These are phyloP conservation scores for Drosophila prostipennis DNA, from an alignment of 2,888 invertebrate genomes.

Conservation along the genomic window DNA sequence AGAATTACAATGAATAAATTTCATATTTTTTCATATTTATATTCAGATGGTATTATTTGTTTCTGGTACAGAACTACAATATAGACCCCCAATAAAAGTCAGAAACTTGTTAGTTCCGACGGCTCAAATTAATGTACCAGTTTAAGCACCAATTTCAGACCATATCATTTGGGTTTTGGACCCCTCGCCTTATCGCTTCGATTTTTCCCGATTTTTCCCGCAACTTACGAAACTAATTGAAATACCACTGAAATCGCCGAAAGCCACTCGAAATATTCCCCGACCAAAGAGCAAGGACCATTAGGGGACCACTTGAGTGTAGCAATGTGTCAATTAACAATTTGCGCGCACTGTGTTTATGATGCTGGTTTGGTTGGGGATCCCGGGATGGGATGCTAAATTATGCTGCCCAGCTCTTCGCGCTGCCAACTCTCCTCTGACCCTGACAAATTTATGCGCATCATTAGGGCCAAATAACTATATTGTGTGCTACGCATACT, in stretches of 20 bases:
- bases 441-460: slow-evolving; percentile 42
- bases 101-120: background rate
- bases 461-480: slow-evolving; percentile 36
- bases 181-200: background rate
- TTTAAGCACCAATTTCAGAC: background rate
- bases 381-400: slow-evolving; percentile 11
- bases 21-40: no score
- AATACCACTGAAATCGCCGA: slow-evolving; percentile 10
- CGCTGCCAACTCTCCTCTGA: slow-evolving; percentile 12
- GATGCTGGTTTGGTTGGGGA: slow-evolving; percentile 35
- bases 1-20: no score
- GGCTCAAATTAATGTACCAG: slow-evolving; percentile 13
- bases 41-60: no score
- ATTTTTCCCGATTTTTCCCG: slow-evolving; percentile 4
- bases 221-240: slow-evolving; percentile 25
- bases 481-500: slow-evolving; percentile 18
- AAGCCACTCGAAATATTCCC: slow-evolving; percentile 14
- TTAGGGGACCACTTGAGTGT: slow-evolving; percentile 49
- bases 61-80: no score
- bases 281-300: slow-evolving; percentile 24
- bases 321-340: slow-evolving; percentile 74
- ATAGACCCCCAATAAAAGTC: background rate
- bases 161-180: background rate
- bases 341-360: slow-evolving; percentile 67
- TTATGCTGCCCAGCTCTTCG: slow-evolving; percentile 15